Conservation (phyloP, 2,113 vertebrate genomes). For the Rhea americana region DNA sequence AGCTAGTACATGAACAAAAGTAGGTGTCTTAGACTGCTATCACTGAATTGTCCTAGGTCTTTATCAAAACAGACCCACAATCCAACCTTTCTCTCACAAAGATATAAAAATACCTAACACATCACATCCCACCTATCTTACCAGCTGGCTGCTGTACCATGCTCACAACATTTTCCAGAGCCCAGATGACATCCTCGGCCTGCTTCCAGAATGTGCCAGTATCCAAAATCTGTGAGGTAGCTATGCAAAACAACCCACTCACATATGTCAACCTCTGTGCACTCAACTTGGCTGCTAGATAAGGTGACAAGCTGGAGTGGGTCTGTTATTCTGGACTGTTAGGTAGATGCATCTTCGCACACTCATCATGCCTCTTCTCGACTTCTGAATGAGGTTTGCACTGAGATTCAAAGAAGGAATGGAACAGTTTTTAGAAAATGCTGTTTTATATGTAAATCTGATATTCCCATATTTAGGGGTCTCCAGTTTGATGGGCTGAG, state of each 20-base stretch:
- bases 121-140: background rate
- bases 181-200: background rate
- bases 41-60: background rate
- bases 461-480: background rate
- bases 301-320: background rate
- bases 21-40: background rate
- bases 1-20: background rate
- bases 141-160: background rate
- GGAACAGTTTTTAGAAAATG: background rate
- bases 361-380: background rate
- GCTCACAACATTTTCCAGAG: background rate
- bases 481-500: background rate
- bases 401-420: background rate
- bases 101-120: background rate
- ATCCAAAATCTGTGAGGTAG: background rate
- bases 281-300: background rate
- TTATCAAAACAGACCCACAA: background rate
- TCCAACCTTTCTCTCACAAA: background rate
- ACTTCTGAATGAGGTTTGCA: background rate
- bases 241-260: conserved; percentile 1
- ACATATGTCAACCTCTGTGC: conserved; percentile 1
- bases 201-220: background rate
- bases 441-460: background rate
- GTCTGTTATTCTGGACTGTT: background rate
- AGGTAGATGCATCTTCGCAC: background rate